phyloP scores from a whole-genome alignment of 2,797 vertebrate species.

The Carapus acus region DNA sequence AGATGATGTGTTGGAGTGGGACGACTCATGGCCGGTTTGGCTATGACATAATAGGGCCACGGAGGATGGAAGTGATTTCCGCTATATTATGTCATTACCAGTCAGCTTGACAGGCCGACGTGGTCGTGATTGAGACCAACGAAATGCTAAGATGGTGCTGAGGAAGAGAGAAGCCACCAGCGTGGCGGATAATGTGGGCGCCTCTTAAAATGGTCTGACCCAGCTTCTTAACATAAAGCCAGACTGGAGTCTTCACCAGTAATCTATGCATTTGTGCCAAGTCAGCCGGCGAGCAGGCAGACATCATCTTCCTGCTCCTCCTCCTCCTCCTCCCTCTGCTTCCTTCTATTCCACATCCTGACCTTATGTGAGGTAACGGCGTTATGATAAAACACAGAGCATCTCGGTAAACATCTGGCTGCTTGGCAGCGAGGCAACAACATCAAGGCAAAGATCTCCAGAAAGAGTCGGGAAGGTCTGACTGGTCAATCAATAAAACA shows the following conservation, averaged over 20 bases:
- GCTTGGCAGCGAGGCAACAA: not conserved
- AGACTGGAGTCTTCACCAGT: conserved; percentile 11
- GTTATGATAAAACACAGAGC: conserved; percentile 21
- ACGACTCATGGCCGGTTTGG: too few relatives aligned
- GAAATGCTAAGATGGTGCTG: too few relatives aligned
- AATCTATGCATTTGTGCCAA: conserved; percentile 18
- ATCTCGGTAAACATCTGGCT: too few relatives aligned
- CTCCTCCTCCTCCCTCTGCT: too few relatives aligned
- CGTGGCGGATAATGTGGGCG: too few relatives aligned
- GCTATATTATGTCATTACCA: too few relatives aligned
- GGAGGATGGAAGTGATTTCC: too few relatives aligned
- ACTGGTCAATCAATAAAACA: conserved; percentile 38
- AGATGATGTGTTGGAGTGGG: not conserved
- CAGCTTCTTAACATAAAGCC: conserved; percentile 4
- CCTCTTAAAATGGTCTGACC: conserved; percentile 12
- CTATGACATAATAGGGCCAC: too few relatives aligned
- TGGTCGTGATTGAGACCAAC: too few relatives aligned
- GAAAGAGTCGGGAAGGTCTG: conserved; percentile 17
- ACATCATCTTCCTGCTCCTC: conserved; percentile 40
- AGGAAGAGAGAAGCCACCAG: too few relatives aligned
- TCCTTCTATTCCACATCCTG: conserved; percentile 30
- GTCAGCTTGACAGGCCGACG: too few relatives aligned
- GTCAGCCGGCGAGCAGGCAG: conserved; percentile 34
- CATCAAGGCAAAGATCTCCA: not conserved
- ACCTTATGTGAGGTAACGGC: conserved; percentile 22